A percentile compares a stretch with the other conserved stretches of the same genome.
These are phyloP conservation scores for Lates japonicus DNA, from an alignment of 2,797 vertebrate species.

Conservation along the genomic window DNA sequence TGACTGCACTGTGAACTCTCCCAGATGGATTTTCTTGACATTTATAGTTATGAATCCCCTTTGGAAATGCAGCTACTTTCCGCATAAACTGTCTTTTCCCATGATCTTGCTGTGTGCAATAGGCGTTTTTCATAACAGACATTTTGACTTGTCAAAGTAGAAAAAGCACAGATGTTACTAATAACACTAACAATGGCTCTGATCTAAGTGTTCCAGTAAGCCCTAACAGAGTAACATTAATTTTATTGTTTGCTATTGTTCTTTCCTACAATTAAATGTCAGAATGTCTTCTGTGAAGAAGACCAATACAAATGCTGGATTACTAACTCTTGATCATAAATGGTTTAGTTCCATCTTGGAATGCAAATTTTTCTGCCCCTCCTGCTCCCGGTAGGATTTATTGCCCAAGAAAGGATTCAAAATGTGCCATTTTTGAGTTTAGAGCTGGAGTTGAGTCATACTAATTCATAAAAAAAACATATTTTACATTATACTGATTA, in stretches of 20 bases:
- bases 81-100: not conserved
- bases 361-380: not conserved
- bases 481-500: conserved; percentile 7
- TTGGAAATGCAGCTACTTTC: not conserved
- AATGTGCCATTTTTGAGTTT: not conserved
- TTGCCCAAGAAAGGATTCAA: not conserved
- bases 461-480: not conserved
- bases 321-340: conserved; percentile 24
- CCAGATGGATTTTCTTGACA: not conserved
- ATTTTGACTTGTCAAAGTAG: not conserved
- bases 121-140: not conserved
- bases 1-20: not conserved
- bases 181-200: not conserved
- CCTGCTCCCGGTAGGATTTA: not conserved
- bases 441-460: not conserved
- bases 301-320: not conserved
- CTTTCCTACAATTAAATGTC: not conserved
- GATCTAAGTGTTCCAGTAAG: not conserved
- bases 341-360: not conserved
- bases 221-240: not conserved
- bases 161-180: not conserved
- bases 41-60: conserved; percentile 1
- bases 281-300: not conserved
- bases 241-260: not conserved
- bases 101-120: not conserved